phyloP scores from a whole-genome alignment of 2,797 vertebrate species.

The Scyliorhinus canicula region DNA sequence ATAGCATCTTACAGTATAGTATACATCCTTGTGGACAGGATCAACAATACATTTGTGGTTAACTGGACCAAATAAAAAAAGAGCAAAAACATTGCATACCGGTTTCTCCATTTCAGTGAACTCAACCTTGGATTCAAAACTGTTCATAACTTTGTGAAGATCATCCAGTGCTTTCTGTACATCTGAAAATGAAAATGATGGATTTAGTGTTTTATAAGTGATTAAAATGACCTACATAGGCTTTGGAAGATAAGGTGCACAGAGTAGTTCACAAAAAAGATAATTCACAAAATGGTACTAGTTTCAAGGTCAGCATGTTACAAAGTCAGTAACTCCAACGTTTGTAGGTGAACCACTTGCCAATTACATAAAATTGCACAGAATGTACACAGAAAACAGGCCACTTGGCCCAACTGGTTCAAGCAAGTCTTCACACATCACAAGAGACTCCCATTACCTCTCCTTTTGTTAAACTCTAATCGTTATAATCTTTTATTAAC shows the following conservation, averaged over 20 bases:
- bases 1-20: neutral
- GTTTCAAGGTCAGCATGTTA: neutral
- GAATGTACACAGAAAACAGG: neutral
- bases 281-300: neutral
- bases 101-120: constrained; percentile 74
- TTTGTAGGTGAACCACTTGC: neutral
- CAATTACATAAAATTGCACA: neutral
- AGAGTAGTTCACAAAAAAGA: neutral
- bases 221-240: neutral
- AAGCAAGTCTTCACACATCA: neutral
- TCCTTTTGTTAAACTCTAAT: neutral
- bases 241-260: neutral
- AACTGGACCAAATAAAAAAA: neutral
- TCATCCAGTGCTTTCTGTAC: constrained; percentile 77
- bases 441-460: neutral
- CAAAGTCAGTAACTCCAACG: neutral
- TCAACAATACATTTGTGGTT: neutral
- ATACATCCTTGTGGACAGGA: neutral
- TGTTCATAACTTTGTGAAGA: constrained; percentile 75
- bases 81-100: constrained; percentile 54
- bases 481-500: neutral
- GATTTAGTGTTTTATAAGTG: neutral
- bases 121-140: constrained; percentile 77
- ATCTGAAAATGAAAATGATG: constrained; percentile 62
- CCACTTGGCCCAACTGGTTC: neutral